Evolutionary conservation across 92 coral and sea anemone species (phyloP), one percentile per base, ranked within the genome.

Genomic region (Galaxea fascicularis): DNA sequence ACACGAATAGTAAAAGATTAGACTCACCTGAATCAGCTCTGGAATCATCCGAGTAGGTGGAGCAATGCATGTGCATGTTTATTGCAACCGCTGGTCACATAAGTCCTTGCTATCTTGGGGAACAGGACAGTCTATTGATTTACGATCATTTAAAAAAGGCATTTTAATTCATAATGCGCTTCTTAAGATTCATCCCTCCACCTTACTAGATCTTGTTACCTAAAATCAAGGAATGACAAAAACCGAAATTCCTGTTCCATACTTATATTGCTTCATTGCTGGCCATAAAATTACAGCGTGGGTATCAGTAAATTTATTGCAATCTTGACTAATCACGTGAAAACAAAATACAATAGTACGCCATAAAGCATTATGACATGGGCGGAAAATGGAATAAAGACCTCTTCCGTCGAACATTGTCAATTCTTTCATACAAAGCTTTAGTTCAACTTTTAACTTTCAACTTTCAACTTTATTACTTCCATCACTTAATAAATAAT

Each of bases 1-100:
- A 68, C 51, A 68, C 52, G 30, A 68, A 68, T 68, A 68, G 74
- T n/a, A n/a, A n/a, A 68, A 68, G 74, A 68, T 68, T 68, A 68
- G 2, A 35, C 74, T 68, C 74, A 68, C 54, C 54, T 68, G 14
- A 68, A 39, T 68, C 74, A 16, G 74, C 74, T 68, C 74, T 68
- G 74, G 54, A 68, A 68, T 68, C 74, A 68, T 68, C 74, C 74
- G 41, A 5, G 9, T 5, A 64, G 74, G 74, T 35, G 74, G 11
- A 10, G 4, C 21, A 21, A 21, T 39, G 26, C 54, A 35, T n/a
- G 14, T 49, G 54, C 54, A 31, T 30, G 27, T 68, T 68, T 68
- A 68, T 68, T 1, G 0, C 74, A 35, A 68, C 54, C 74, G 74
- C 74, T 68, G 54, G 53, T 68, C 74, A 68, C 74, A 68, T 68